phyloP scores from a whole-genome alignment of 2,888 invertebrate species.

The Lypha dubia region DNA sequence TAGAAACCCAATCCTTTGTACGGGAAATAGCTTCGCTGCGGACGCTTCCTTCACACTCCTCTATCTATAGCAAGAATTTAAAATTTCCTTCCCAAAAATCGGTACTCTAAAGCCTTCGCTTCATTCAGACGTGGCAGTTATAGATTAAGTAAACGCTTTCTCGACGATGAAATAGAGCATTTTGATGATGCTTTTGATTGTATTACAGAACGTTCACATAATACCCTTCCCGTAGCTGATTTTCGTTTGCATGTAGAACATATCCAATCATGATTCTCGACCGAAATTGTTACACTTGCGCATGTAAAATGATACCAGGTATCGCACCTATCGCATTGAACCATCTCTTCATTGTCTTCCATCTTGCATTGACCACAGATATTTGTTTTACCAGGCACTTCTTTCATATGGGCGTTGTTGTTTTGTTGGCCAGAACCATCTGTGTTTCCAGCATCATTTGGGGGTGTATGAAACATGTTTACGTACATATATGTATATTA shows the following conservation, averaged over 20 bases:
- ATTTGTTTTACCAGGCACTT: not conserved
- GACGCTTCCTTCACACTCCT: not conserved
- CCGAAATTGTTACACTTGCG: not conserved
- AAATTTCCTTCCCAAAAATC: not conserved
- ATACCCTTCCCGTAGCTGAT: not conserved
- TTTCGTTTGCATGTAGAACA: not conserved
- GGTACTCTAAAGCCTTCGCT: not conserved
- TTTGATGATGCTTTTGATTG: not conserved
- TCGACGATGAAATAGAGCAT: not conserved
- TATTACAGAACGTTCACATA: too few species aligned
- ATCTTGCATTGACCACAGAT: not conserved
- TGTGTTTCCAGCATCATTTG: too few species aligned
- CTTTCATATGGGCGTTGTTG: too few species aligned
- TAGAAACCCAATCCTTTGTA: too few species aligned
- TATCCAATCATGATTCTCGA: not conserved
- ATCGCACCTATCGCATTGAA: conserved; percentile 19
- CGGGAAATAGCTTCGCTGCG: too few species aligned
- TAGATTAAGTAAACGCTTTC: not conserved
- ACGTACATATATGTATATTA: too few species aligned
- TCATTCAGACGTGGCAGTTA: not conserved
- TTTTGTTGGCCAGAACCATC: too few species aligned
- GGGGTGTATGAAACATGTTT: too few species aligned
- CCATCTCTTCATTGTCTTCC: not conserved
- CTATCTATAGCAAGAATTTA: not conserved
- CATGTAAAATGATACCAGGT: not conserved